phyloP scores from a whole-genome alignment of 2,797 vertebrate genomes.

The Varecia variegata region DNA sequence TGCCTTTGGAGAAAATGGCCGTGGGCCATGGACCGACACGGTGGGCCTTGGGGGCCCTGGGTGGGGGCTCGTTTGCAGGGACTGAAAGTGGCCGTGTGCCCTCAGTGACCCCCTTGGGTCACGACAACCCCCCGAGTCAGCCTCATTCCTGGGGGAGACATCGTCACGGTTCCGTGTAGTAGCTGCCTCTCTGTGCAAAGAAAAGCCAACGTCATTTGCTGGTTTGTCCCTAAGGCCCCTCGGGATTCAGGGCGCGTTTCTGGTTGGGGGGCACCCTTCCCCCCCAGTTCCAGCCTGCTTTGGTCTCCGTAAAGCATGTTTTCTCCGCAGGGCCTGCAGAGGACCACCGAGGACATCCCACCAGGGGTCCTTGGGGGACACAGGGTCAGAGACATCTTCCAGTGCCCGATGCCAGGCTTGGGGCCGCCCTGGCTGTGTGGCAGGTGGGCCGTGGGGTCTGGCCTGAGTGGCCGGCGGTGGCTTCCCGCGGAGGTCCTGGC shows the following conservation, averaged over 20 bases:
- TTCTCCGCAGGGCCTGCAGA: background rate
- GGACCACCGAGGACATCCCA: background rate
- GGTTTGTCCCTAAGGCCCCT: background rate
- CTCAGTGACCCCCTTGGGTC: background rate
- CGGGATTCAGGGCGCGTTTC: background rate
- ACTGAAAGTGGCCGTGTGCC: background rate
- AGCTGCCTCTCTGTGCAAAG: background rate
- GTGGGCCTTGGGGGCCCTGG: background rate
- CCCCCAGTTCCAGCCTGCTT: background rate
- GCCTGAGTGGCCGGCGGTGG: background rate
- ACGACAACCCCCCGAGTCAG: background rate
- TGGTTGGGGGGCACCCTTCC: background rate
- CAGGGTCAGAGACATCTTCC: background rate
- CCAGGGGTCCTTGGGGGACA: no score
- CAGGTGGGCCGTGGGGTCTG: background rate
- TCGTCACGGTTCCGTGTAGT: background rate
- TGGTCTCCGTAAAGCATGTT: fast-evolving
- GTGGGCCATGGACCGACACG: background rate
- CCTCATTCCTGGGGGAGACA: background rate
- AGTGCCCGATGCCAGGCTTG: background rate
- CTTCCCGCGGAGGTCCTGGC: background rate
- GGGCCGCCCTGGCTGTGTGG: background rate
- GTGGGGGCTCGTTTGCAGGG: background rate
- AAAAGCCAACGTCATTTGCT: background rate
- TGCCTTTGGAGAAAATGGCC: background rate